Base-by-base conservation (phyloP, 2,113 vertebrate species). In the Hemichromis elongatus region DNA sequence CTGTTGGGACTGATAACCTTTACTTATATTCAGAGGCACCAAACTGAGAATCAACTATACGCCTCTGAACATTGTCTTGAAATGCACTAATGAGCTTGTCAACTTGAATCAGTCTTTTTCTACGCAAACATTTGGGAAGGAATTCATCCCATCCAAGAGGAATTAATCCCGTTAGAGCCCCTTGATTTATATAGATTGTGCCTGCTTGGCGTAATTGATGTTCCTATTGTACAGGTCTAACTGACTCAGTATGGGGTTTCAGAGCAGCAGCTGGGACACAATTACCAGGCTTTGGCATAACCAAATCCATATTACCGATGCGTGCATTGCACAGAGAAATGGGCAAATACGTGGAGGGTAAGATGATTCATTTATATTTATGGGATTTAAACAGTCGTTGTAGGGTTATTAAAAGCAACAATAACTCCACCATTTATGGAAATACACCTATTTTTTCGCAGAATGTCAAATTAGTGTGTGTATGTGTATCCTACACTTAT, bases 61-160 rank as follows among this genome's bases (percentile, higher is more conserved):
- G 42, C 75, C 77, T 87, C 86, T 86, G 86, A 90, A 84, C 85
- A 88, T 82, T 11, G 73, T 86, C 85, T 47, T 59, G 68, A 91
- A 82, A 82, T 79, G 37, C 81, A 86, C 91, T 95, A 95, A 95
- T 93, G 94, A 96, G 95, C 94, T 94, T 91, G 92, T 96, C 95
- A 94, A 83, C 88, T 90, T 84, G 85, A 93, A 93, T 91, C 33
- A 86, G 59, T 84, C n/a, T 40, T 61, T 54, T 73, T 80, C 73
- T 30, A 42, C 70, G 26, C 63, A 90, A 93, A 93, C 86, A 89
- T 91, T 90, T 61, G 56, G 86, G 85, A 87, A 91, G 61, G 93
- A 89, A 94, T 90, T 88, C 77, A 87, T 86, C 82, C 68, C 77
- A 90, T 87, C 86, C 87, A 83, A 93, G 89, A 90, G 56, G 79